Percentiles rank a stretch among this genome's conserved stretches.
Conservation (phyloP, 2,888 invertebrate genomes). For the Pandemis corylana region DNA sequence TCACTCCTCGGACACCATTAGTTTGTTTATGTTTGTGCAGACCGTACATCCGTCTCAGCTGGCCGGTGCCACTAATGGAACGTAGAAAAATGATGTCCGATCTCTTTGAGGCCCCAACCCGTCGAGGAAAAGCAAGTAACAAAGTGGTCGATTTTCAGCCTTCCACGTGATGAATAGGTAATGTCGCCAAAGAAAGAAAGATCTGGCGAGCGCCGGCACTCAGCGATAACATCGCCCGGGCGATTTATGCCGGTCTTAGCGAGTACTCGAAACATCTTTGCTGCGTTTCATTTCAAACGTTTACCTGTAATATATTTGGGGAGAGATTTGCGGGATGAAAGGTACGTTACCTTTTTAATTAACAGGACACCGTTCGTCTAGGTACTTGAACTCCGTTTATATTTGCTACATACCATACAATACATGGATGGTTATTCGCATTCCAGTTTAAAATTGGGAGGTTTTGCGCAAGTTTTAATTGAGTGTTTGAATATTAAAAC, state of each 20-base stretch:
- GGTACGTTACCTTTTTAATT: constrained; percentile 15
- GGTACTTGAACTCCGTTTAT: constrained; percentile 6
- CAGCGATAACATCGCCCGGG: constrained; percentile 53
- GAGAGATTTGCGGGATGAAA: constrained; percentile 13
- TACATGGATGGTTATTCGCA: not conserved
- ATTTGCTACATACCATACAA: not conserved
- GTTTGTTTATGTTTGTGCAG: constrained; percentile 72
- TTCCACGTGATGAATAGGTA: constrained; percentile 70
- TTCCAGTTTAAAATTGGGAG: not conserved
- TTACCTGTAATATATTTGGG: constrained; percentile 6
- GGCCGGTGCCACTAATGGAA: constrained; percentile 71
- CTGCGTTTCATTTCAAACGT: constrained; percentile 27
- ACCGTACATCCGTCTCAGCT: constrained; percentile 66
- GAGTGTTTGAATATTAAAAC: not conserved
- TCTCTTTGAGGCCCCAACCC: constrained; percentile 57
- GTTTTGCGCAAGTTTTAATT: not conserved
- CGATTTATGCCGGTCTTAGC: constrained; percentile 52
- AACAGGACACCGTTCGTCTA: constrained; percentile 1
- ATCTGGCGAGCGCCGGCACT: constrained; percentile 54
- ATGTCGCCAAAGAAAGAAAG: constrained; percentile 62
- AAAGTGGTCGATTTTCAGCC: constrained; percentile 68
- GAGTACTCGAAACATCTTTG: constrained; percentile 35
- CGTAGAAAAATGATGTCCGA: constrained; percentile 70
- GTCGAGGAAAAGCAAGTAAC: constrained; percentile 57
- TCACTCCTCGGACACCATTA: constrained; percentile 68